These are phyloP conservation scores for Coturnix japonica DNA, from an alignment of 2,113 vertebrate genomes.

Conservation along the genomic window DNA sequence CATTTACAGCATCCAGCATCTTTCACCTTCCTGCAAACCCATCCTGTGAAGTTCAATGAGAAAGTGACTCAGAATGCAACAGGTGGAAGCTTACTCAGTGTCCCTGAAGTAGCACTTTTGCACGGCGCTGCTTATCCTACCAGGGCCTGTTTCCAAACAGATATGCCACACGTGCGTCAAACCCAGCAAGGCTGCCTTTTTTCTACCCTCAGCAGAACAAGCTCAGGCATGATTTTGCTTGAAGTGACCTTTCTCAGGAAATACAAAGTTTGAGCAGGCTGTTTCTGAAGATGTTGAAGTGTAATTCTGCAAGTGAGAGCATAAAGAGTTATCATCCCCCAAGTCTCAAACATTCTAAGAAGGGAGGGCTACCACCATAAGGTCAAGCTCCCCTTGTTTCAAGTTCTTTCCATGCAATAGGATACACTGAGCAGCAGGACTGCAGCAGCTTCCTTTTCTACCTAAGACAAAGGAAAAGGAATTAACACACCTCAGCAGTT, in stretches of 20 bases:
- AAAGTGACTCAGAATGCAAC: background rate
- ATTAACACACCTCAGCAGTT: background rate
- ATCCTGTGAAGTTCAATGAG: background rate
- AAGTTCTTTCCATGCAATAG: background rate
- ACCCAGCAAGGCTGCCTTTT: background rate
- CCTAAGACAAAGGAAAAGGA: background rate
- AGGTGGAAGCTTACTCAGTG: background rate
- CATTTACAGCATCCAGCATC: background rate
- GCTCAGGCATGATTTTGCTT: background rate
- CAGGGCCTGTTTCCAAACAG: background rate
- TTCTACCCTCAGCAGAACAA: background rate
- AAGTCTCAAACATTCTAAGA: fast-evolving
- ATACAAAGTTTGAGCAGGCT: background rate
- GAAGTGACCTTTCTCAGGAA: background rate
- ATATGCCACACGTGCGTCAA: background rate
- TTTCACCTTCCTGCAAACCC: background rate
- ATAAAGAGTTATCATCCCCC: background rate
- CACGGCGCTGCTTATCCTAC: background rate
- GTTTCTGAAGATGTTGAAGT: background rate
- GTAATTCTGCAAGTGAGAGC: background rate
- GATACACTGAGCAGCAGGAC: background rate
- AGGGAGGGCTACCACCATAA: background rate
- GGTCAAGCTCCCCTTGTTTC: background rate
- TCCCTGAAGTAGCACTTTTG: background rate
- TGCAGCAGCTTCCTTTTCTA: background rate